Evolutionary conservation across 2,797 vertebrate species (phyloP).

Genomic region (Hozukius guyotensis): DNA sequence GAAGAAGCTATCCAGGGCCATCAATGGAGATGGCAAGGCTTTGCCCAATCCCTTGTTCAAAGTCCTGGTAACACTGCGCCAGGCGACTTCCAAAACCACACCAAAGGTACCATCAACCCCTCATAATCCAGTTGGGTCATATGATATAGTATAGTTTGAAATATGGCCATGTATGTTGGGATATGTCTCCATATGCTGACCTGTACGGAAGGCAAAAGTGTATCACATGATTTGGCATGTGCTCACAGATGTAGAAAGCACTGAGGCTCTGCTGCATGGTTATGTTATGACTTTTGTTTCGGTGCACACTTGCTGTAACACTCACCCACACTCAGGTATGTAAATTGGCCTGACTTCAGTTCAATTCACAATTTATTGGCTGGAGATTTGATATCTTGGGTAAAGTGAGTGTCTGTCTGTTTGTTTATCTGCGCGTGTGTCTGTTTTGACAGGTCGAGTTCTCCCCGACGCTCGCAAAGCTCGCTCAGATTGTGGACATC

Average conservation of each 20-base stretch:
- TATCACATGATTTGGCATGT: background rate
- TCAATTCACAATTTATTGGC: background rate
- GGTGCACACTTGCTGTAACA: background rate
- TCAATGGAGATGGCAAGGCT: slow-evolving; percentile 87
- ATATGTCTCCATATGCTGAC: background rate
- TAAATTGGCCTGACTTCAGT: background rate
- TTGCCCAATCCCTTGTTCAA: slow-evolving; percentile 85
- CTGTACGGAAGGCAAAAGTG: background rate
- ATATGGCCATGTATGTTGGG: background rate
- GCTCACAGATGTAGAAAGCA: background rate
- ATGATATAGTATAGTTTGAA: background rate
- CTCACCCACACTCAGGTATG: background rate
- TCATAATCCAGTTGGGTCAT: slow-evolving; percentile 26
- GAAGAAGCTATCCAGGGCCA: slow-evolving; percentile 86
- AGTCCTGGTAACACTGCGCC: slow-evolving; percentile 83
- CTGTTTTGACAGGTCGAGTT: slow-evolving; percentile 84
- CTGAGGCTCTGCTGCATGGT: background rate
- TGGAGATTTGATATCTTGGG: background rate
- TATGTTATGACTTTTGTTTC: background rate
- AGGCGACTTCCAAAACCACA: slow-evolving; percentile 62
- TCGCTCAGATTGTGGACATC: slow-evolving; percentile 85
- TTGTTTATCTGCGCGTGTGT: background rate
- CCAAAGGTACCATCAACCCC: slow-evolving; percentile 78
- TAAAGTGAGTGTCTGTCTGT: background rate
- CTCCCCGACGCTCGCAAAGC: slow-evolving; percentile 83